Base-by-base conservation (phyloP, 2,797 vertebrate genomes). In the Chelonia mydas region DNA sequence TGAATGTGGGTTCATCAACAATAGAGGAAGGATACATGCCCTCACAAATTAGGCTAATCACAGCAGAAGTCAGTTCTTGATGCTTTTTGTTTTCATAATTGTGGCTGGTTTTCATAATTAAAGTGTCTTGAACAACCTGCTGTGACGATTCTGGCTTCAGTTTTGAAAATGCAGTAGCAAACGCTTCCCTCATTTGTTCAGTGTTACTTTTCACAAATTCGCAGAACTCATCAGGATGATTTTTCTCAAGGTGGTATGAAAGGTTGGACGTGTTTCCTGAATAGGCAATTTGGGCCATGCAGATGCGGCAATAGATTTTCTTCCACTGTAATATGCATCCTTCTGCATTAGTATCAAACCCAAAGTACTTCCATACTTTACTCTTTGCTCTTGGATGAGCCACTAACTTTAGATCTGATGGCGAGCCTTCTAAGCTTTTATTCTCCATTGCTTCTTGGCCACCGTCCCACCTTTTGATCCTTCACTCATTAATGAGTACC, bases 291-390 rank as follows among this genome's bases (percentile, higher is more conserved):
- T 99, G 99, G 4, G 98, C 98, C 98, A 98, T 98, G 94, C 99
- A 99, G 54, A 99, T 98, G 7, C 99, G 98, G 27, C 99, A 99
- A 97, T 99, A 99, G 51, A 99, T 99, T 85, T 98, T 98, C 94
- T 99, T 99, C 99, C 99, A 99, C 97, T 99, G 99, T 93, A 99
- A 95, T 93, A 99, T 99, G 95, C 99, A 99, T 94, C 99, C 99
- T 76, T 99, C 99, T 0, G 99, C 98, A 95, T 99, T 98, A 1
- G 99, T 99, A 98, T 99, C 99, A 90, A 99, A 99, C 91, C 99
- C 99, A 95, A 99, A 99, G 97, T 99, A 99, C 93, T 98, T 99
- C 99, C 99, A 99, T 41, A 99, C 99, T 98, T 99, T 99, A 98
- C 99, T 99, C 97, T 99, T 99, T 95, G 99, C 99, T 59, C 99